A percentile compares a stretch with the other conserved stretches of the same genome.
Conservation (phyloP, 2,113 vertebrate genomes). For the Parus major region DNA sequence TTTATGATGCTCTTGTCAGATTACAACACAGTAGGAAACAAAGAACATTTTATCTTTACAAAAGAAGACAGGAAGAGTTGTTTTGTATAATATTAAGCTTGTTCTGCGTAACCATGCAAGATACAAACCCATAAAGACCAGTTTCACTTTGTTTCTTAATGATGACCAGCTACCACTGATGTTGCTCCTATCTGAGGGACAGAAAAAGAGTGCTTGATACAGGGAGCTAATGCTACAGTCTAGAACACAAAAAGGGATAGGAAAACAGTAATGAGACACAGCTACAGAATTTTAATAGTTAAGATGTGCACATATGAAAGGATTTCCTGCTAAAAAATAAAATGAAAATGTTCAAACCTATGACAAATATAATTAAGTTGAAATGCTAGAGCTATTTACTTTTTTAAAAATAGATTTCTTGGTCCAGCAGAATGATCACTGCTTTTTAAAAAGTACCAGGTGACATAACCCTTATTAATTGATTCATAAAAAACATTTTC, state of each 20-base stretch:
- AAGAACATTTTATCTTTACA: conserved; percentile 7
- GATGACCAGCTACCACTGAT: neutral
- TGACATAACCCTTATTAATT: neutral
- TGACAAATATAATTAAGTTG: neutral
- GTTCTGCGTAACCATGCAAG: neutral
- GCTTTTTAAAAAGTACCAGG: neutral
- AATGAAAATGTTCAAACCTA: neutral
- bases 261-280: neutral
- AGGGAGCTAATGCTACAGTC: neutral
- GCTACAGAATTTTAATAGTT: neutral
- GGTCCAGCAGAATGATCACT: neutral
- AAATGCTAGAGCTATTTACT: neutral
- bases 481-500: neutral
- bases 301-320: neutral
- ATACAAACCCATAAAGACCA: neutral
- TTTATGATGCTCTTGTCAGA: neutral
- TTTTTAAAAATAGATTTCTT: neutral
- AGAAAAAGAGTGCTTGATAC: neutral
- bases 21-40: neutral
- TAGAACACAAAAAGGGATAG: neutral
- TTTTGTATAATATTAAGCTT: neutral
- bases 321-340: neutral
- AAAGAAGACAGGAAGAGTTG: neutral
- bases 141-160: neutral
- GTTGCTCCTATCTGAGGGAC: neutral